phyloP scores from a whole-genome alignment of 2,113 vertebrate genomes.

The Rhinoptilus africanus region DNA sequence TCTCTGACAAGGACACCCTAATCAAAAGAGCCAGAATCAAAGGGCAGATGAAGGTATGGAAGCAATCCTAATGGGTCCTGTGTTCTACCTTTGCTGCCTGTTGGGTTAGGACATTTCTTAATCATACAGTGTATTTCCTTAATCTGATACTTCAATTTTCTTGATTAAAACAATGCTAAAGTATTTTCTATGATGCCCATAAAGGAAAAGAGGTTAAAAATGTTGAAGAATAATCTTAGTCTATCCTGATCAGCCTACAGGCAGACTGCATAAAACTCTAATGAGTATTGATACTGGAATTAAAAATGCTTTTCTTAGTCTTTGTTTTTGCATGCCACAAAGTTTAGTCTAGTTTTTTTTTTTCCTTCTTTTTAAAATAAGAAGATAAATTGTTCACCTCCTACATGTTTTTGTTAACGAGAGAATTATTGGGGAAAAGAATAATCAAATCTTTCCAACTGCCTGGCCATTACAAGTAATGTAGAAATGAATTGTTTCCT shows the following conservation, averaged over 20 bases:
- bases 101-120: constrained; percentile 37
- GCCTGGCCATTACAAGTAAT: background rate
- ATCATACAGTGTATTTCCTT: constrained; percentile 24
- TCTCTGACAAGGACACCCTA: constrained; percentile 85
- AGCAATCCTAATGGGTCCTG: background rate
- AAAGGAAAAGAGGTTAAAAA: background rate
- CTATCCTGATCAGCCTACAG: background rate
- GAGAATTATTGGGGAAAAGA: background rate
- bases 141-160: constrained; percentile 8
- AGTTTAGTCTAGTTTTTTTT: background rate
- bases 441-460: constrained; percentile 22
- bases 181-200: background rate
- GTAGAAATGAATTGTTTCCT: constrained; percentile 10
- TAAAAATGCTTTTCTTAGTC: constrained; percentile 1
- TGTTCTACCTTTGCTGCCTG: constrained; percentile 3
- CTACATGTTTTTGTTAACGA: background rate
- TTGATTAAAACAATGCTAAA: constrained; percentile 2
- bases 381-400: background rate
- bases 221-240: background rate
- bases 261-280: constrained; percentile 5
- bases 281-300: constrained; percentile 54
- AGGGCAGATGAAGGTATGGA: background rate
- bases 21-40: constrained; percentile 62
- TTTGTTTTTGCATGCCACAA: background rate
- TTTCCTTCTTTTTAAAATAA: background rate